Evolutionary conservation across 2,113 vertebrate species (phyloP), one percentile per base, ranked within the genome.

Genomic region (Tachycineta bicolor): DNA sequence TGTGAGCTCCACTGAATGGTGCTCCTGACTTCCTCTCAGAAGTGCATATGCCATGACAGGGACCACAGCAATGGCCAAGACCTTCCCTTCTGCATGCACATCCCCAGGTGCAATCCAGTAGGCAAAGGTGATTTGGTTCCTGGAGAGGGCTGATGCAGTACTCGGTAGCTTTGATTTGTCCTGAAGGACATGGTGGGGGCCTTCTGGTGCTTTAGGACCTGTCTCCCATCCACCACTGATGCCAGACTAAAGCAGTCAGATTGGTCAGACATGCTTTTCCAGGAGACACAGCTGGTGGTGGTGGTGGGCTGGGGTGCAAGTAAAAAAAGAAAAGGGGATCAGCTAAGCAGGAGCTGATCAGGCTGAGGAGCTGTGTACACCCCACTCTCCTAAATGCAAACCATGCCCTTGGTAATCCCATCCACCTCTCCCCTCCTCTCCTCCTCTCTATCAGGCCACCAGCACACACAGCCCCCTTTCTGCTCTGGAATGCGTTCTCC

Each of bases 401-500:
- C 94, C 93, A 68, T 89, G 96, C 73, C 83, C 71, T 80, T 33
- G 37, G 89, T 96, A 97, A 98, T 97, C 96, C 94, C 93, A 96
- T 97, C 97, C 87, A 87, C 80, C 33, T 86, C 94, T 96, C 82
- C 39, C 84, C 89, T 95, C 92, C 88, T 89, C 79, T 97, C 89
- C 59, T 86, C 65, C 87, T 84, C 24, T 83, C 87, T 94, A 77
- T 87, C 86, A 96, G 97, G 94, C 97, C 97, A 94, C 96, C 96
- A 96, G 97, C 59, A 75, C 97, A 98, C 98, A 98, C 97, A 98
- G 97, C 77, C 84, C 86, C 96, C 96, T 98, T 98, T 98, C 97
- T 98, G 96, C 97, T 98, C 96, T 97, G 98, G 98, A 98, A 98
- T 98, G 98, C 73, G 94, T 95, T 97, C 97, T 98, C 89, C 84